Evolutionary conservation across 2,113 vertebrate species (phyloP), one percentile per base, ranked within the genome.

Genomic region (Calypte anna): DNA sequence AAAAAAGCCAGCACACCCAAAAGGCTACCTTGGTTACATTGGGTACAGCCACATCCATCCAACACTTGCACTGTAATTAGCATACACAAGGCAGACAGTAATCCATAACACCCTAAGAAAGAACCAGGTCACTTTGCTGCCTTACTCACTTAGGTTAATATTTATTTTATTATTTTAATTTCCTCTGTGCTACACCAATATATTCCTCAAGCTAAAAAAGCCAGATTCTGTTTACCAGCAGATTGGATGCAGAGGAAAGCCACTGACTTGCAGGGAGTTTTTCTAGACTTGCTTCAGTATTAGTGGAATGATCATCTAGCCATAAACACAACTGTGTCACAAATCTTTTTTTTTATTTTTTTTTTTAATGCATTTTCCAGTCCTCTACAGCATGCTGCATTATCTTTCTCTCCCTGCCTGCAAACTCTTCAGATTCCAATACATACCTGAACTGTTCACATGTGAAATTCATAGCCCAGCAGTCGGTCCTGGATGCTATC

Each of bases 241-340:
- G 55, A 69, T 36, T 8, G 51, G 61, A 67, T 22, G 66, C 90
- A 86, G 67, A 88, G 59, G 40, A 95, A 93, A 95, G 40, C 68
- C 62, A 61, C 91, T 30, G 88, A 93, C 73, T 95, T 64, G 55
- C 64, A 94, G 61, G 91, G 95, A 95, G 85, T 90, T 83, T 85
- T 88, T 86, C 33, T 76, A 81, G 64, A 91, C 28, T 68, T 75
- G 80, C 53, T 44, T 64, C 92, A 67, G 9, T 51, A 10, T 16
- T 44, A 93, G 33, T 5, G 70, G 87, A 93, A 70, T 92, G 87
- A 48, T n/a, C 13, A 0, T 46, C 75, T 25, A 27, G 18, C 63
- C 64, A 40, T 19, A 59, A 90, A 78, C 76, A 90, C 27, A 7
- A 0, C 5, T 2, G 19, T 76, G 57, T 3, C 68, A 70, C 14